Evolutionary conservation across 1,140 invertebrate genomes (phyloP), one percentile per base, ranked within the genome.

Genomic region (Caenorhabditis brenneri): DNA sequence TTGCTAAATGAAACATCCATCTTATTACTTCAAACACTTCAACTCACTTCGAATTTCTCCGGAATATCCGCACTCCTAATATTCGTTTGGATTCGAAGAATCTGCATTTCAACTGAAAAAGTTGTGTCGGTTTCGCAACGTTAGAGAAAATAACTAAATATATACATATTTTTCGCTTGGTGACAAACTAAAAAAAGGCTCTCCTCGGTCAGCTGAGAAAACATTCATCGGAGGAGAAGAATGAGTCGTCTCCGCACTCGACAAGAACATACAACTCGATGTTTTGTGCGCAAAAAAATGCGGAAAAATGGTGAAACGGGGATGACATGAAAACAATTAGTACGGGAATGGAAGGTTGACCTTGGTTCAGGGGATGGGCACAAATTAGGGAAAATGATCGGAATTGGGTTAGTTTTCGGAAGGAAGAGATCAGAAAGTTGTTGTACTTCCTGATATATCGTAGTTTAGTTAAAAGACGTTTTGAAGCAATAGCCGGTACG

Each of bases 141-240:
- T 31, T 9, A 7, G 9, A 31, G 27, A 58, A 58, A 31, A n/a
- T n/a, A n/a, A 5, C 16, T 4, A 51, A 51, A 51, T 7, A 19
- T 36, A 36, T 65, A 65, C 58, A 39, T 31, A 65, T 65, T 65
- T 42, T 33, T 24, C 15, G 24, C 58, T n/a, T 51, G 5, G 7
- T 24, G 58, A 65, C 58, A 65, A 65, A 65, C 58, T 65, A 74
- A 74, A 74, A 58, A 74, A 27, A 46, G 53, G 53, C 53, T 55
- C 49, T 51, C 42, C 24, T 4, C 65, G 24, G 33, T 42, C 65
- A 74, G 65, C 65, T 74, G 65, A 74, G 65, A 42, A 74, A 74
- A 74, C 65, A 74, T 74, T 39, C 42, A 29, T 58, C n/a, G 27
- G n/a, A 42, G n/a, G n/a, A 74, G 24, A 24, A 22, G 10, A 24